phyloP scores from a whole-genome alignment of 2,797 vertebrate genomes.

The Parauchenoglanis ngamensis region DNA sequence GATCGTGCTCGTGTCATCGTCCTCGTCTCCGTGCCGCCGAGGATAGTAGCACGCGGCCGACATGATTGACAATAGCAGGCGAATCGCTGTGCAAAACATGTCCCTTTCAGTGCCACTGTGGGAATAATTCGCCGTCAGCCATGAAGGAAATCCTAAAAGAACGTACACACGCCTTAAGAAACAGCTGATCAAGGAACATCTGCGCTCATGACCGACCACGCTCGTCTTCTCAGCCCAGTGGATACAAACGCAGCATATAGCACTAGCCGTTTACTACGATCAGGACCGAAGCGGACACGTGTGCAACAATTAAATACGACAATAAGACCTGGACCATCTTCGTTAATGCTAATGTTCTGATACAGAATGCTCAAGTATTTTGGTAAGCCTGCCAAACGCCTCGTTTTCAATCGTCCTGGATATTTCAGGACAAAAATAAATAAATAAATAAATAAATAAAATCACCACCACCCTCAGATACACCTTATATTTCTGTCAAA shows the following conservation, averaged over 20 bases:
- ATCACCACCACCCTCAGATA: background rate
- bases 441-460: background rate
- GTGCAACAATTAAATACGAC: background rate
- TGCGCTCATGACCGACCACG: background rate
- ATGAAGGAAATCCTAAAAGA: background rate
- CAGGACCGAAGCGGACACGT: background rate
- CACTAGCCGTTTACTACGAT: background rate
- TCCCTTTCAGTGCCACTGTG: background rate
- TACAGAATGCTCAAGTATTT: too few species aligned
- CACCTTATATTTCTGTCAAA: too few species aligned
- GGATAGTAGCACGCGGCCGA: background rate
- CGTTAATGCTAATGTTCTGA: background rate
- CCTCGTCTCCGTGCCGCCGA: background rate
- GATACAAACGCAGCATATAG: background rate
- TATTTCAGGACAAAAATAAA: background rate
- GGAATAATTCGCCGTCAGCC: background rate
- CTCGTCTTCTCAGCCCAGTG: background rate
- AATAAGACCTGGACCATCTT: too few species aligned
- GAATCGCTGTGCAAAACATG: background rate
- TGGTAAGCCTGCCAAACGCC: background rate
- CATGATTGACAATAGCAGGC: background rate
- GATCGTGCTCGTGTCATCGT: too few species aligned
- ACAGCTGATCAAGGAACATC: background rate
- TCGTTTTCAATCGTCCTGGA: background rate
- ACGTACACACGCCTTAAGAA: background rate